Evolutionary conservation across 2,797 vertebrate genomes (phyloP).

Genomic region (Chiloscyllium punctatum): DNA sequence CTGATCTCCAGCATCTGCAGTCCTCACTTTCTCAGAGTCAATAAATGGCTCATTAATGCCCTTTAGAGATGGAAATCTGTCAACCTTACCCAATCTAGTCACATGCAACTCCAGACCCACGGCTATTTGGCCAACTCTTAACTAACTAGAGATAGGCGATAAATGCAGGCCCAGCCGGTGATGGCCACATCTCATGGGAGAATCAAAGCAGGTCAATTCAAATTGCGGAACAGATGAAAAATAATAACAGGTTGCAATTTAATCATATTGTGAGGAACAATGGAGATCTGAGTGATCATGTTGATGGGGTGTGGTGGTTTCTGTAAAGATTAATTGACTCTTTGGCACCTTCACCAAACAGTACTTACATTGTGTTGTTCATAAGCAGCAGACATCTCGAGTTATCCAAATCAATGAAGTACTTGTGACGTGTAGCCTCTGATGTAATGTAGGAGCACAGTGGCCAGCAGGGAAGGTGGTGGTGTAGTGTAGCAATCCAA

Average conservation of each 20-base stretch:
- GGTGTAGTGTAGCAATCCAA: no score
- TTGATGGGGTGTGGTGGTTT: background rate
- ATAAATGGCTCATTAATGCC: no score
- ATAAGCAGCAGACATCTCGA: background rate
- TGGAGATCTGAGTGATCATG: background rate
- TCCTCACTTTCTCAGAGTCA: no score
- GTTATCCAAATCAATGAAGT: background rate
- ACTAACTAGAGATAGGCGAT: background rate
- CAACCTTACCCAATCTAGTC: no score
- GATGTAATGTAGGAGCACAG: no score
- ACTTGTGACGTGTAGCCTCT: background rate
- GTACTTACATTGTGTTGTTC: background rate
- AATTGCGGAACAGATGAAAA: background rate
- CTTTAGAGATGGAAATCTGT: no score
- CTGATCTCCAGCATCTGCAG: no score
- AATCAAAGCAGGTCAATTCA: background rate
- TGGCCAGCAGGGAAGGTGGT: no score
- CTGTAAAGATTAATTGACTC: background rate
- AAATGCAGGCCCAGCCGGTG: background rate
- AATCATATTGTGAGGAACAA: background rate
- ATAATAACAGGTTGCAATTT: background rate
- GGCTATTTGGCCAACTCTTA: no score
- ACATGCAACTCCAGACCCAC: no score
- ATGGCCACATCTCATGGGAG: background rate
- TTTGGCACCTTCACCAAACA: background rate